Evolutionary conservation across 2,797 vertebrate species (phyloP), one percentile per base, ranked within the genome.

Genomic region (Aselliscus stoliczkanus): DNA sequence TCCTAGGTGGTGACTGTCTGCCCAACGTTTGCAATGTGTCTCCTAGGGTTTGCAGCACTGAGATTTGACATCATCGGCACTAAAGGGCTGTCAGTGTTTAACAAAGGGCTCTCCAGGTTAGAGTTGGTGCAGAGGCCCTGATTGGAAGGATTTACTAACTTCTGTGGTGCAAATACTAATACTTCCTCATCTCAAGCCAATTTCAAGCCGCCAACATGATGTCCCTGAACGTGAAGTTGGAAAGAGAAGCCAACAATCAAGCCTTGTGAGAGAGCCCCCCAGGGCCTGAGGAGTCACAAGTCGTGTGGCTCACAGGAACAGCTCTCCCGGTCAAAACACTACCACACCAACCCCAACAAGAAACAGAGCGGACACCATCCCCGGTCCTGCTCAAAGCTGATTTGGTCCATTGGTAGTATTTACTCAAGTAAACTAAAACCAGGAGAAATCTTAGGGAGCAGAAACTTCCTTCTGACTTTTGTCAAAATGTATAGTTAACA

Each of bases 231-330:
- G 47, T 4, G 10, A 23, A 47, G 34, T 3, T 13, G 12, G 56
- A 50, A 31, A 64, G 47, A 84, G 34, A 65, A 0, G 0, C 27
- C 31, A 15, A 9, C 0, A 1, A 13, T 10, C 37, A 11, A 18
- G 25, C 80, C 64, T 37, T 1, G 6, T 25, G 21, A 86, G 25
- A 34, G 1, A n/a, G n/a, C n/a, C 9, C 15, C 8, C 10, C 13
- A 31, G 0, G 9, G 23, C 25, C 81, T 18, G 11, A 50, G 47
- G 37, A 42, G 10, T 25, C 39, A 18, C 9, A 7, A 9, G 18
- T 6, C 4, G 0, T 1, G 1, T 1, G 47, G 39, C 29, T 4
- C 7, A 0, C 6, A 75, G 34, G 62, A 39, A 39, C 9, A 20
- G 20, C 21, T 79, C 83, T 80, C 75, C 73, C 27, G 1, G 81